Evolutionary conservation across 2,113 vertebrate species (phyloP), one percentile per base, ranked within the genome.

Genomic region (Verasper variegatus): DNA sequence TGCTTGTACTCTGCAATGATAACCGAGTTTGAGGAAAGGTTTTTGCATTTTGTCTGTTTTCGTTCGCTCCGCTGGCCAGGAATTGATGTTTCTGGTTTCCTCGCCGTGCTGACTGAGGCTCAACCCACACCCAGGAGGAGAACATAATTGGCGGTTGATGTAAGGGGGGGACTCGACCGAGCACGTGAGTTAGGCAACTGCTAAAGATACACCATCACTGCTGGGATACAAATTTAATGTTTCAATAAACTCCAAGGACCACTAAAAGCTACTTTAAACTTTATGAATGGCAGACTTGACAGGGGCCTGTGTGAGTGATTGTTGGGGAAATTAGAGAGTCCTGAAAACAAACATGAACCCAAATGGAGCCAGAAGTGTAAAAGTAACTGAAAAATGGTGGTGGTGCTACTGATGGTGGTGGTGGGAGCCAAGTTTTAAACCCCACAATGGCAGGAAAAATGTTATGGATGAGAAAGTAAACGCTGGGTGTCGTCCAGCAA

Each of bases 161-260:
- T 82, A 87, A 92, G 87, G 79, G 51, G 79, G 51, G 73, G 80
- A 87, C 75, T 87, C 47, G 55, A 82, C 76, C 47, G 26, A 91
- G 90, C 92, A 93, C 88, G 91, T 91, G 90, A 94, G 91, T 83
- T 73, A 75, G 86, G 91, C 78, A 78, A 80, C 20, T 45, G 90
- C 92, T 95, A 95, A 94, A 95, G 92, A 95, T 94, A 95, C 83
- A 89, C 89, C 89, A 89, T 92, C 90, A 92, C 82, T 90, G 79
- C 90, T 87, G 90, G 93, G 87, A 92, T 90, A 89, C 93, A 92
- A 92, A 95, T 94, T 93, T 94, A 93, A 94, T 92, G 91, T 93
- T 95, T 93, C 92, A 93, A 95, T 94, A 94, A 94, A 93, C 93
- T 93, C 77, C 59, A 77, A 35, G 90, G 90, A 95, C 94, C 94